These are phyloP conservation scores for Ormyrus pomaceus DNA, from an alignment of 2,888 invertebrate genomes.

Conservation along the genomic window DNA sequence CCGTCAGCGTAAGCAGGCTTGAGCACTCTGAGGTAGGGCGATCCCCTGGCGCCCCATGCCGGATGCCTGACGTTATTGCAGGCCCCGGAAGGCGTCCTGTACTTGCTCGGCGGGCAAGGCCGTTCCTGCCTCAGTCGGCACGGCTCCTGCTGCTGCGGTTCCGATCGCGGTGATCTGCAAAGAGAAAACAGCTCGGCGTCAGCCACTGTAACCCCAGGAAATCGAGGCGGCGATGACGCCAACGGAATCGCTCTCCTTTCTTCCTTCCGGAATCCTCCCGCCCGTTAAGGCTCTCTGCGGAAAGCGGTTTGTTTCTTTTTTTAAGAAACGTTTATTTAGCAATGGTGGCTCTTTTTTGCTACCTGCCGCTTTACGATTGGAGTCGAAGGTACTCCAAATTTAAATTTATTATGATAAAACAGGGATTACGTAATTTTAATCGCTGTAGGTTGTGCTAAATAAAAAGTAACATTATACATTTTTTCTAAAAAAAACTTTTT, in stretches of 20 bases:
- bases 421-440: too few relatives aligned
- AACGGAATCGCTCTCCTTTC: conserved; percentile 6
- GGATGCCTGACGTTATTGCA: conserved; percentile 93
- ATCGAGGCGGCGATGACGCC: neutral
- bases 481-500: too few relatives aligned
- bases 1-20: conserved; percentile 86
- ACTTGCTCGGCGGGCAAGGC: conserved; percentile 89
- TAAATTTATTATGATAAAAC: too few relatives aligned
- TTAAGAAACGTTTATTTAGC: too few relatives aligned
- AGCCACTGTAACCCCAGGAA: neutral
- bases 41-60: conserved; percentile 89
- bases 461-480: too few relatives aligned
- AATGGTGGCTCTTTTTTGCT: too few relatives aligned
- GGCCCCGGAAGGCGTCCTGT: conserved; percentile 87
- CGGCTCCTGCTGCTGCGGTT: conserved; percentile 58
- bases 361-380: too few relatives aligned
- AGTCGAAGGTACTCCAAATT: too few relatives aligned
- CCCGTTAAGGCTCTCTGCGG: neutral
- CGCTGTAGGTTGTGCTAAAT: too few relatives aligned
- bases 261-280: conserved; percentile 33
- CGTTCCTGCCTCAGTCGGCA: conserved; percentile 74
- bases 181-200: conserved; percentile 12
- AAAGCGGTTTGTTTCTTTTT: neutral
- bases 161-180: conserved; percentile 30
- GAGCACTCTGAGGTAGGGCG: conserved; percentile 85